A percentile compares a stretch with the other conserved stretches of the same genome.
Conservation (phyloP, 1,140 invertebrate genomes). For the Holcopasites calliopsidis region DNA sequence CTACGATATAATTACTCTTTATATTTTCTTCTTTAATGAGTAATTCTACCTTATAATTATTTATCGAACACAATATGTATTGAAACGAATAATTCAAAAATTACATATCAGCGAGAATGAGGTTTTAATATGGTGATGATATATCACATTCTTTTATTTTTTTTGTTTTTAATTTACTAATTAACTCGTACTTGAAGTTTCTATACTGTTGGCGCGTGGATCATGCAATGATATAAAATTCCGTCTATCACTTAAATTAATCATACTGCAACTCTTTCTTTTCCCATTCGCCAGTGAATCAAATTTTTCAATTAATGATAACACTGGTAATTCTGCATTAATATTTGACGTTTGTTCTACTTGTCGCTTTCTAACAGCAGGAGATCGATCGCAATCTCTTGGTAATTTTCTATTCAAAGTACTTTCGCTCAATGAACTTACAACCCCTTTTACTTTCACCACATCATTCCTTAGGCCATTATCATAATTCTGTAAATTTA, state of each 20-base stretch:
- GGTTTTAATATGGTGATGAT: slow-evolving; percentile 20
- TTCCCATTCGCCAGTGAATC: slow-evolving; percentile 47
- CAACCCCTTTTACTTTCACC: slow-evolving; percentile 45
- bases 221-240: slow-evolving; percentile 66
- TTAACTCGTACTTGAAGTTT: slow-evolving; percentile 68
- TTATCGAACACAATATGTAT: too few species aligned
- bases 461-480: slow-evolving; percentile 12
- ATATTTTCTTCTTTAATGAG: neutral
- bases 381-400: slow-evolving; percentile 23
- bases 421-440: slow-evolving; percentile 38
- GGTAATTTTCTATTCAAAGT: slow-evolving; percentile 36
- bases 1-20: neutral
- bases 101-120: too few species aligned
- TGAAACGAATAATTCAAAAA: too few species aligned
- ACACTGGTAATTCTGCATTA: slow-evolving; percentile 72
- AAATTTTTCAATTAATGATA: slow-evolving; percentile 67
- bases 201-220: slow-evolving; percentile 65
- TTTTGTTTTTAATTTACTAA: slow-evolving; percentile 69
- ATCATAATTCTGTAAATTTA: neutral
- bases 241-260: slow-evolving; percentile 68
- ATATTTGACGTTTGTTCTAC: slow-evolving; percentile 49
- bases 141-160: slow-evolving; percentile 16
- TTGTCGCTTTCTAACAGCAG: slow-evolving; percentile 7
- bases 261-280: slow-evolving; percentile 72
- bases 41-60: neutral